Evolutionary conservation across 2,113 vertebrate genomes (phyloP).

Genomic region (Chaenocephalus aceratus): DNA sequence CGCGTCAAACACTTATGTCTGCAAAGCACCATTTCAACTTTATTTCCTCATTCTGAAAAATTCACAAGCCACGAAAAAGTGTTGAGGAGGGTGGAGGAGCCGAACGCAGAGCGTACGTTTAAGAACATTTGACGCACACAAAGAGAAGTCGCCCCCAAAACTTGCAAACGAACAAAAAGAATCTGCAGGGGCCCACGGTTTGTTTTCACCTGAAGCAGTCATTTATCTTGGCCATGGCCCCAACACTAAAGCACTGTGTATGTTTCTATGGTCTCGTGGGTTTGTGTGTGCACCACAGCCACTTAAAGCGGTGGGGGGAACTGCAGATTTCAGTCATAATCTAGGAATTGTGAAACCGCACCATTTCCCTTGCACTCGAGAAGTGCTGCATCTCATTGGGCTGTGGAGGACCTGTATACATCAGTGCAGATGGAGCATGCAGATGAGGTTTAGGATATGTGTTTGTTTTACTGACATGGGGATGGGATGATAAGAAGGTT

Average conservation of each 20-base stretch:
- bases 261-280: conserved; percentile 85
- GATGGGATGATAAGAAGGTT: conserved; percentile 4
- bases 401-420: conserved; percentile 49
- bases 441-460: conserved; percentile 46
- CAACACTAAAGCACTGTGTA: conserved; percentile 85
- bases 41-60: conserved; percentile 72
- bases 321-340: conserved; percentile 83
- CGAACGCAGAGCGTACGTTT: conserved; percentile 54
- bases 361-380: conserved; percentile 78
- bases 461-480: conserved; percentile 49
- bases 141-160: conserved; percentile 63
- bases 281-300: conserved; percentile 82
- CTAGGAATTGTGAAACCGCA: conserved; percentile 85
- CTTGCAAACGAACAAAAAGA: conserved; percentile 47
- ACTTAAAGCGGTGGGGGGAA: conserved; percentile 80
- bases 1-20: conserved; percentile 59
- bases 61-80: conserved; percentile 68
- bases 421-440: conserved; percentile 47
- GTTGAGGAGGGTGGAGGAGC: conserved; percentile 55
- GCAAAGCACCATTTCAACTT: conserved; percentile 64
- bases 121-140: conserved; percentile 68
- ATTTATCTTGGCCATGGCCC: conserved; percentile 84
- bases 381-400: conserved; percentile 58
- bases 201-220: conserved; percentile 86
- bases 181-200: conserved; percentile 76